phyloP scores from a whole-genome alignment of 92 coral and sea anemone species.

The Nematostella vectensis region DNA sequence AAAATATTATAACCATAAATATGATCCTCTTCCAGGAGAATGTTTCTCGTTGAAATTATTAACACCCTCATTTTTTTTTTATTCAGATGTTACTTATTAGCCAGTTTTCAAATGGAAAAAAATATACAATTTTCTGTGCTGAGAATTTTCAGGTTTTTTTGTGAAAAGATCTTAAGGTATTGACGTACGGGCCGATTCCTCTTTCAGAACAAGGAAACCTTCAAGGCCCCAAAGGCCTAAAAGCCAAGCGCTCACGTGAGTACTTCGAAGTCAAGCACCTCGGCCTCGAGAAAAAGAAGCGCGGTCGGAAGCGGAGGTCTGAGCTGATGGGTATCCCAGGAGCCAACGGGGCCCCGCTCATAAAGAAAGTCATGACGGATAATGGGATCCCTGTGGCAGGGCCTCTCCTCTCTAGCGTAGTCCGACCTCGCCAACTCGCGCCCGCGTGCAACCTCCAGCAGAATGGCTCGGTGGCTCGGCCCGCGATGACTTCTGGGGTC shows the following conservation, averaged over 20 bases:
- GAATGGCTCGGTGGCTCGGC: constrained; percentile 32
- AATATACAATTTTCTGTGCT: too few species aligned
- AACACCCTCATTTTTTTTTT: too few species aligned
- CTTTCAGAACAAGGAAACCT: constrained; percentile 88
- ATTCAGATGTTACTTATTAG: too few species aligned
- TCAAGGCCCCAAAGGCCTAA: constrained; percentile 95
- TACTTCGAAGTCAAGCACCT: constrained; percentile 96
- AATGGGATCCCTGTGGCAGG: constrained; percentile 32
- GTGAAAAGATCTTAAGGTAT: too few species aligned
- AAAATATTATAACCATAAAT: too few species aligned
- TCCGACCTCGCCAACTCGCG: constrained; percentile 19
- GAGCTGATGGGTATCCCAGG: constrained; percentile 45
- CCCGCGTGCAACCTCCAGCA: constrained; percentile 31
- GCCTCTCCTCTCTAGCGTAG: constrained; percentile 16
- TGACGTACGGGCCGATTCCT: too few species aligned
- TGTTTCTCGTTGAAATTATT: too few species aligned
- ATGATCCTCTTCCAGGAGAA: too few species aligned
- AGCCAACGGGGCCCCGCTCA: constrained; percentile 22
- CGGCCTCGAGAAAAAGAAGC: constrained; percentile 91
- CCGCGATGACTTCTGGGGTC: constrained; percentile 36
- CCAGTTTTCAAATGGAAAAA: too few species aligned
- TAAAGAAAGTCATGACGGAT: constrained; percentile 32
- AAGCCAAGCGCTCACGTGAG: constrained; percentile 97
- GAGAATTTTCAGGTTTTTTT: too few species aligned
- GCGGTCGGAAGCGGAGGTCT: constrained; percentile 87